phyloP scores from a whole-genome alignment of 2,113 vertebrate genomes.

The Syrrhaptes paradoxus region DNA sequence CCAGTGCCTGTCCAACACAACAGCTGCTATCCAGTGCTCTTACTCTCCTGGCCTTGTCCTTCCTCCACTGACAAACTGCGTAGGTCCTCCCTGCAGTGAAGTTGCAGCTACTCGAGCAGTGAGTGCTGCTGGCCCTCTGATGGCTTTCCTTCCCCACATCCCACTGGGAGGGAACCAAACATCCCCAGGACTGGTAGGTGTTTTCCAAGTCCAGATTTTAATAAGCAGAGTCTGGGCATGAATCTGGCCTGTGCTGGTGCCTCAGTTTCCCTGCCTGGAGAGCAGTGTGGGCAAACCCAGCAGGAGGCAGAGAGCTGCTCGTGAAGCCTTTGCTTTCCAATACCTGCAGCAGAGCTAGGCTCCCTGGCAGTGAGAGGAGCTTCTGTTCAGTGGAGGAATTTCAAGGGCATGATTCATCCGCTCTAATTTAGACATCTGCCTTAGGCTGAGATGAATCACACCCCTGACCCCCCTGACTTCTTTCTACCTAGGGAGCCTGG shows the following conservation, averaged over 20 bases:
- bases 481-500: background rate
- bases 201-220: background rate
- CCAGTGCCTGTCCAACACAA: background rate
- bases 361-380: background rate
- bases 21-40: background rate
- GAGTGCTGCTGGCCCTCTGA: background rate
- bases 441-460: background rate
- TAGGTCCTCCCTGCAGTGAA: background rate
- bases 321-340: background rate
- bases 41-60: background rate
- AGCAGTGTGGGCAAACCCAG: background rate
- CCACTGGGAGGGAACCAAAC: background rate
- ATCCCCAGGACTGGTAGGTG: background rate
- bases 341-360: background rate
- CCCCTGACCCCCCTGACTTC: rapidly evolving
- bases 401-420: background rate
- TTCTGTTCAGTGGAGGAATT: background rate
- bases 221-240: background rate
- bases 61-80: background rate
- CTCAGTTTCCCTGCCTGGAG: background rate
- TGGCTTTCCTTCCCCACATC: background rate
- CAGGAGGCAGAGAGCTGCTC: too few relatives aligned
- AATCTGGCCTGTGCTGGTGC: background rate
- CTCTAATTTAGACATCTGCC: background rate
- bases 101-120: background rate